phyloP scores from a whole-genome alignment of 2,797 vertebrate species.

The Dermochelys coriacea region DNA sequence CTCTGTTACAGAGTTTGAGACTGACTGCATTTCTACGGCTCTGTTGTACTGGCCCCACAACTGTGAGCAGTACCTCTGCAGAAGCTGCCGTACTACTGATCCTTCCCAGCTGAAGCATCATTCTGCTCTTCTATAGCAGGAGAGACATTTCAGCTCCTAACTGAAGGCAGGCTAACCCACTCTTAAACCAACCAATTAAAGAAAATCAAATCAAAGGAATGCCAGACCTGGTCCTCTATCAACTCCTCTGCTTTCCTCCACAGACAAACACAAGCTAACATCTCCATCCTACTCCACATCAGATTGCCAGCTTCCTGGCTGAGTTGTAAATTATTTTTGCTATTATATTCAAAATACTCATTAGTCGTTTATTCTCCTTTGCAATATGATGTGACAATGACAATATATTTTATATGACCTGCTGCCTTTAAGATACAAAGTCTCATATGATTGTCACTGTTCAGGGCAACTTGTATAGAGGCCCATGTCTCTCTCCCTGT shows the following conservation, averaged over 20 bases:
- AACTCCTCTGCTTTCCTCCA: background rate
- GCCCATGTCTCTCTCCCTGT: background rate
- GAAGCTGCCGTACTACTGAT: background rate
- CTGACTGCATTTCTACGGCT: background rate
- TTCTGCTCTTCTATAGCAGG: background rate
- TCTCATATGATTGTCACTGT: background rate
- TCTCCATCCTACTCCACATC: background rate
- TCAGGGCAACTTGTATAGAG: background rate
- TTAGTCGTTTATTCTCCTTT: conserved; percentile 14
- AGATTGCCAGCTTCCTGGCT: background rate
- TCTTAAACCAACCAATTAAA: conserved; percentile 17
- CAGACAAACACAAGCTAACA: background rate
- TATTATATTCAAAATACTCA: background rate
- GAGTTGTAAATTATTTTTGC: background rate
- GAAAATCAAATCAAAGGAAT: conserved; percentile 5
- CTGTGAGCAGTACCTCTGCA: background rate
- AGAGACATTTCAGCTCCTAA: background rate
- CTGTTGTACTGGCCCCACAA: background rate
- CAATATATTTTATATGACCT: background rate
- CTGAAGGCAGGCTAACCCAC: background rate
- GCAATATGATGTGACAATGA: background rate
- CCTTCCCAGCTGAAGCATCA: background rate
- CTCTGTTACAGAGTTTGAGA: conserved; percentile 24
- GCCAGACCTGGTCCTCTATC: background rate
- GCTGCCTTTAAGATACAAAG: background rate